Percentiles rank a stretch among this genome's conserved stretches.
Evolutionary conservation across 2,113 vertebrate genomes (phyloP).

Genomic region (Trochalopteron elliotii): DNA sequence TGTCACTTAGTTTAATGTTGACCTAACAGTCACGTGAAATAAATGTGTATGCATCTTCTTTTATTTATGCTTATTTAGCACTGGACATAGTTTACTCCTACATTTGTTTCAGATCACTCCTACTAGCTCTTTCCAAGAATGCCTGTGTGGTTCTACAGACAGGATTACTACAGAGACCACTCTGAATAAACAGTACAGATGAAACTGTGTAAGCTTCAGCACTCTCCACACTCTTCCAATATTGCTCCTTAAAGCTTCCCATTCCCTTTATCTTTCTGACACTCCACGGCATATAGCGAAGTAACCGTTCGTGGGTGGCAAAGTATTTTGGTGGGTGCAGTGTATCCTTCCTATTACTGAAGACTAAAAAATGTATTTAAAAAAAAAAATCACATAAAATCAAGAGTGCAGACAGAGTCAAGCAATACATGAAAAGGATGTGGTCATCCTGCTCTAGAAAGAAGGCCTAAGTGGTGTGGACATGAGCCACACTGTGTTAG

Average conservation of each 20-base stretch:
- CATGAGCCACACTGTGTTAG: background rate
- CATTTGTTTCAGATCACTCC: background rate
- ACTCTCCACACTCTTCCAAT: background rate
- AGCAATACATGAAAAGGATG: background rate
- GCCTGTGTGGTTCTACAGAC: background rate
- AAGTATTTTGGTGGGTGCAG: background rate
- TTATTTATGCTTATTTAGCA: background rate
- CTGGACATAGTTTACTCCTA: background rate
- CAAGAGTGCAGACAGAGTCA: background rate
- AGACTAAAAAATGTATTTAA: background rate
- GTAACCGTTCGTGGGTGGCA: no score
- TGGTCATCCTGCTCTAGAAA: background rate
- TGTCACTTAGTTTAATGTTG: background rate
- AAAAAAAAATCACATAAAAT: background rate
- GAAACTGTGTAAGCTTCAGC: background rate
- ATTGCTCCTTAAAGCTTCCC: background rate
- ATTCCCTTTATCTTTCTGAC: background rate
- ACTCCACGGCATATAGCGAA: rapidly evolving
- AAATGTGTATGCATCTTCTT: background rate
- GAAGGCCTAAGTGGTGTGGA: background rate
- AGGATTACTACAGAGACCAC: background rate
- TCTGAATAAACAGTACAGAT: background rate
- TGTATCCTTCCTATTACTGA: background rate
- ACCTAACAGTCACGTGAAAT: background rate
- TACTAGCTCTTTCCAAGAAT: background rate